Percentiles rank a stretch among this genome's conserved stretches.
These are phyloP conservation scores for Aptenodytes forsteri DNA, from an alignment of 2,113 vertebrate species.

Conservation along the genomic window DNA sequence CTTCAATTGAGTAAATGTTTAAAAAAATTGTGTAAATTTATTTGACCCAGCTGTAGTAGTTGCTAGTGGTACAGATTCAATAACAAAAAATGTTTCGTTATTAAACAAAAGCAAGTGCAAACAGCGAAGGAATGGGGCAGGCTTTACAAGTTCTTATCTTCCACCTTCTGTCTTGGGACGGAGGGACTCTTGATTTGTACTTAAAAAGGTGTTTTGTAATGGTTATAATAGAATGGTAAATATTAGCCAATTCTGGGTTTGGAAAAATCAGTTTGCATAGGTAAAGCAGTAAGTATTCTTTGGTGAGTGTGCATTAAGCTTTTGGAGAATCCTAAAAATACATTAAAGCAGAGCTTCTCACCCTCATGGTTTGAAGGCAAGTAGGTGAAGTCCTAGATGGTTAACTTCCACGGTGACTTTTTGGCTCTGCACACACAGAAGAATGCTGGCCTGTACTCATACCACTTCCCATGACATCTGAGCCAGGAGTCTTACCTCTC, in stretches of 20 bases:
- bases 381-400: background rate
- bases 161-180: background rate
- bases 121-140: background rate
- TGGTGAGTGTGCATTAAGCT: background rate
- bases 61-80: background rate
- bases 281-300: background rate
- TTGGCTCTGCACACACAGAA: background rate
- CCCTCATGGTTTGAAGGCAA: background rate
- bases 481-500: background rate
- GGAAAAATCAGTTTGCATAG: background rate
- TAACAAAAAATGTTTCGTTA: background rate
- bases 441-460: background rate
- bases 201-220: background rate
- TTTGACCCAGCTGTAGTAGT: background rate
- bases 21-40: background rate
- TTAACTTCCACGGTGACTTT: background rate
- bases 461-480: background rate
- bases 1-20: background rate
- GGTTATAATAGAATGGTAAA: background rate
- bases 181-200: background rate
- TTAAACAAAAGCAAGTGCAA: background rate
- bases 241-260: background rate
- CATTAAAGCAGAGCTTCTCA: background rate
- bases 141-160: background rate
- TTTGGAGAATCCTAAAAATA: background rate